phyloP scores from a whole-genome alignment of 2,113 vertebrate species.

The Puma concolor region DNA sequence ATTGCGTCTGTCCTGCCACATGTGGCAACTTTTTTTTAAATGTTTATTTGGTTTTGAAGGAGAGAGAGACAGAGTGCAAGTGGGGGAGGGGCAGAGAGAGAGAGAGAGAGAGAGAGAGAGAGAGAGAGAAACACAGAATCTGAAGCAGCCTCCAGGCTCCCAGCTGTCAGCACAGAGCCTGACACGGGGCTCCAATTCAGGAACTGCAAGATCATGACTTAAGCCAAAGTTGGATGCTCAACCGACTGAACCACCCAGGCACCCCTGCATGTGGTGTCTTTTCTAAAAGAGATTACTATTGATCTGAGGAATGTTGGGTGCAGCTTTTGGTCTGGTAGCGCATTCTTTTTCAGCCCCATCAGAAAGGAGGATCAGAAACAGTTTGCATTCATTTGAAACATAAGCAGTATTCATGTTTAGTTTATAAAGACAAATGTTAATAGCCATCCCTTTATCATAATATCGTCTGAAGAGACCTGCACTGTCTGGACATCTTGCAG shows the following conservation, averaged over 20 bases:
- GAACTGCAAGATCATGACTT: too few species aligned
- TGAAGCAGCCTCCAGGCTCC: too few species aligned
- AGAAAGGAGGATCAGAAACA: not conserved
- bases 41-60: too few species aligned
- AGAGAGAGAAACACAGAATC: too few species aligned
- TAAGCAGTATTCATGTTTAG: not conserved
- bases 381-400: not conserved
- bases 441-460: not conserved
- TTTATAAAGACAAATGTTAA: not conserved
- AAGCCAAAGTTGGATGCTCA: too few species aligned
- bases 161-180: too few species aligned
- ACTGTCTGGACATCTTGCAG: not conserved
- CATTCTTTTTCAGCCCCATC: not conserved
- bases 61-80: too few species aligned
- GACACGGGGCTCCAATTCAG: too few species aligned
- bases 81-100: too few species aligned
- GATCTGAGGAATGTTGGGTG: not conserved
- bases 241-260: too few species aligned
- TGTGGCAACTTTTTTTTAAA: not conserved
- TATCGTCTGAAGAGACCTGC: not conserved
- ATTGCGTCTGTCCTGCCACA: not conserved
- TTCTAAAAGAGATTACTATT: not conserved
- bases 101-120: too few species aligned
- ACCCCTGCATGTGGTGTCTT: not conserved
- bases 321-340: not conserved